Conservation (phyloP, 1,140 invertebrate genomes). For the Nilaparvata lugens region DNA sequence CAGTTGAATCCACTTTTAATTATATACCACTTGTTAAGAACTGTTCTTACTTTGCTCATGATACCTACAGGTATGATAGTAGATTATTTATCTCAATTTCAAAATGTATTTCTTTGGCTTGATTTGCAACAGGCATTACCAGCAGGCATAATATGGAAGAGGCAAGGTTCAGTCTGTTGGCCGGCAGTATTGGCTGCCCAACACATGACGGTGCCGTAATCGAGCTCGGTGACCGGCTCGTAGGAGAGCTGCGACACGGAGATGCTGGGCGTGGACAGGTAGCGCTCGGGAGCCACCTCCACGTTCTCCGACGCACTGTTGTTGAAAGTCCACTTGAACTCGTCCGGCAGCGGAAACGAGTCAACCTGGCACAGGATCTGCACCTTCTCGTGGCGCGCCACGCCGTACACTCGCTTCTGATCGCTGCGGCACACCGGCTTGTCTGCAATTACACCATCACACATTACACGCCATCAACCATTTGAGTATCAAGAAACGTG, state of each 20-base stretch:
- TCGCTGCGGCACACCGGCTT: constrained; percentile 71
- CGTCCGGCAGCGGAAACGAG: constrained; percentile 70
- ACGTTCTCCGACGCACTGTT: constrained; percentile 72
- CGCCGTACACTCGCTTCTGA: constrained; percentile 73
- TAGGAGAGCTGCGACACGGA: constrained; percentile 58
- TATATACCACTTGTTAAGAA: too few species aligned
- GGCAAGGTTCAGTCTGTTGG: constrained; percentile 55
- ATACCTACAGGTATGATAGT: too few species aligned
- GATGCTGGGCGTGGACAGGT: constrained; percentile 45
- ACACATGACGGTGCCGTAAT: constrained; percentile 63
- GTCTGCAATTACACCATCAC: constrained; percentile 46
- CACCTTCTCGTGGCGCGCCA: constrained; percentile 71
- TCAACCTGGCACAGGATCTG: constrained; percentile 76
- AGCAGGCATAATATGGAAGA: constrained; percentile 61
- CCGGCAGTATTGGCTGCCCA: constrained; percentile 56
- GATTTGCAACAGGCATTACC: constrained; percentile 37
- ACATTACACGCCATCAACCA: too few species aligned
- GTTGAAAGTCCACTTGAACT: constrained; percentile 84
- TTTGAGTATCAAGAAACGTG: too few species aligned
- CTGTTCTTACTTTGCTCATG: too few species aligned
- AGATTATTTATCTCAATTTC: too few species aligned
- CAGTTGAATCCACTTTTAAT: too few species aligned
- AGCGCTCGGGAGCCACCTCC: constrained; percentile 54
- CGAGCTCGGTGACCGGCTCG: constrained; percentile 64
- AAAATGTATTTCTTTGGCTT: too few species aligned